phyloP scores from a whole-genome alignment of 2,797 vertebrate genomes.

The Enteromius thamalakanensis region DNA sequence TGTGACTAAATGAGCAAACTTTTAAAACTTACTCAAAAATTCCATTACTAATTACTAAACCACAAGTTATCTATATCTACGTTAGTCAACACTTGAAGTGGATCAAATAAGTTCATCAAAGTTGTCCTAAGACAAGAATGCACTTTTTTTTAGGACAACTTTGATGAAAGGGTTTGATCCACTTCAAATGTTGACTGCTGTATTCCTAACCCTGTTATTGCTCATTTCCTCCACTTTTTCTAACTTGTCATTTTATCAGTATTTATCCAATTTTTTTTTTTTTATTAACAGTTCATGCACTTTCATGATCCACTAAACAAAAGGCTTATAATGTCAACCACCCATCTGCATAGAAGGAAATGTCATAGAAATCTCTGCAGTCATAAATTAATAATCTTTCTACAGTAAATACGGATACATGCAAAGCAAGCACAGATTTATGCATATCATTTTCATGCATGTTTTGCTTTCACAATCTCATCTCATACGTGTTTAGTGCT shows the following conservation, averaged over 20 bases:
- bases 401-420: neutral
- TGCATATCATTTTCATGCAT: neutral
- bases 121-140: no score
- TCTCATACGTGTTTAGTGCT: slow-evolving; percentile 15
- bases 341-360: neutral
- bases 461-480: slow-evolving; percentile 1
- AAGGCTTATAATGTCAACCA: neutral
- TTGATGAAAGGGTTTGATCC: no score
- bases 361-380: neutral
- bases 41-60: neutral
- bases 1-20: neutral
- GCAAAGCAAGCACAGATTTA: neutral
- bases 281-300: neutral
- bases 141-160: no score
- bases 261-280: neutral
- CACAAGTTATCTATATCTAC: neutral
- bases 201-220: neutral
- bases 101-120: no score
- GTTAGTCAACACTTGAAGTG: no score
- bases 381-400: neutral
- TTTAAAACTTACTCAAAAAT: neutral
- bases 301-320: neutral
- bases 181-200: no score
- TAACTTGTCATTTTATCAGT: neutral
- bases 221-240: neutral